Evolutionary conservation across 2,113 vertebrate species (phyloP).

Genomic region (Tachuris rubrigastra): DNA sequence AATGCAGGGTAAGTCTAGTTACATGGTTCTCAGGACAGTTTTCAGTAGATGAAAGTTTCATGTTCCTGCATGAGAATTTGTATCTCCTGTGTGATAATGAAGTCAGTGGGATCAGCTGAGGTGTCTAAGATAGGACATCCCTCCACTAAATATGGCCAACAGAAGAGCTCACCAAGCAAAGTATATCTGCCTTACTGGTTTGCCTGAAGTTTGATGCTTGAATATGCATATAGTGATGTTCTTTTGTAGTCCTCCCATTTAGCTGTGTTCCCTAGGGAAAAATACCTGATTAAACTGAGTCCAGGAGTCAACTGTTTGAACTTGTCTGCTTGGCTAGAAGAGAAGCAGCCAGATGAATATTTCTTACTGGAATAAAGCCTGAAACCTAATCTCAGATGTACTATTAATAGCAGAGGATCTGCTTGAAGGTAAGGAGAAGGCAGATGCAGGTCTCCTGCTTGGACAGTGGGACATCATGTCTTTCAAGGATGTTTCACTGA

Average conservation of each 20-base stretch:
- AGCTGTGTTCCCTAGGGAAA: fast-evolving
- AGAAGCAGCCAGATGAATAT: not conserved
- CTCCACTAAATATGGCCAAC: not conserved
- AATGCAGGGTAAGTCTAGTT: not conserved
- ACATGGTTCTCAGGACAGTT: not conserved
- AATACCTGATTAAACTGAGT: not conserved
- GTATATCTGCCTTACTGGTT: not conserved
- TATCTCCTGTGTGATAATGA: not conserved
- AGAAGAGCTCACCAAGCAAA: not conserved
- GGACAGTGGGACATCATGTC: not conserved
- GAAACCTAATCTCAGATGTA: not conserved
- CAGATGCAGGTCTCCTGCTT: not conserved
- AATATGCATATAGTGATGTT: not conserved
- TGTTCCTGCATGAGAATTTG: not conserved
- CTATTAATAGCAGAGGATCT: not conserved
- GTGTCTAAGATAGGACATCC: not conserved
- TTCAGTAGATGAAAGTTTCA: not conserved
- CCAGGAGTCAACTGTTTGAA: not conserved
- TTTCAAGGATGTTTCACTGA: not conserved
- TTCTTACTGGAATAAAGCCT: not conserved
- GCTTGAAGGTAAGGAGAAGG: not conserved
- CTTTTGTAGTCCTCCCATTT: not conserved
- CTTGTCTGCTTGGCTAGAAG: not conserved
- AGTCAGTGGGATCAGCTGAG: not conserved
- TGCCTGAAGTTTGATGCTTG: not conserved